phyloP scores from a whole-genome alignment of 2,113 vertebrate genomes.

The Colaptes auratus region DNA sequence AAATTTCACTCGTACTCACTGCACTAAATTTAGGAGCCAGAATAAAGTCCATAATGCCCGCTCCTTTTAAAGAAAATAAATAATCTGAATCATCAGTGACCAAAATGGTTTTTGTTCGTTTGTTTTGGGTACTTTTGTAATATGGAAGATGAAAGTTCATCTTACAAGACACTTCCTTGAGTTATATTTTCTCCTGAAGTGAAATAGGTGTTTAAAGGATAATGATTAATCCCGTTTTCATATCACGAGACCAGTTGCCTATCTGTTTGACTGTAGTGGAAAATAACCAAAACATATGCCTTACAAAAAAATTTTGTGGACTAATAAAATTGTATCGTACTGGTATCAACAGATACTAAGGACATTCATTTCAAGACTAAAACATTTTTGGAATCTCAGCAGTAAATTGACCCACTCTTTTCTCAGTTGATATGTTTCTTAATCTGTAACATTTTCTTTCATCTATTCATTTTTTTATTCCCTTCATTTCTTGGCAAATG shows the following conservation, averaged over 20 bases:
- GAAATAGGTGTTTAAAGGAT: neutral
- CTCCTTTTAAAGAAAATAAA: neutral
- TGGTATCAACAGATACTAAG: neutral
- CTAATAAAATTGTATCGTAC: neutral
- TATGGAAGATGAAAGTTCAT: neutral
- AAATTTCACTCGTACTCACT: neutral
- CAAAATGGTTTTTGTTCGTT: neutral
- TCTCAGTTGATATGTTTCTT: neutral
- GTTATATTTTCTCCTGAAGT: neutral
- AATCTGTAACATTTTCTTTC: neutral
- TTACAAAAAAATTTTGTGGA: neutral
- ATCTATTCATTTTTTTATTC: neutral
- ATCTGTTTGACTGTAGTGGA: neutral
- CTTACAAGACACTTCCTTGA: neutral
- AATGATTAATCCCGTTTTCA: neutral
- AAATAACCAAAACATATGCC: neutral
- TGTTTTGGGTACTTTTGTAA: neutral
- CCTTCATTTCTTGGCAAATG: neutral
- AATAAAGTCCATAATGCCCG: neutral
- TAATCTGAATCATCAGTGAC: neutral
- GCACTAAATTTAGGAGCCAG: neutral
- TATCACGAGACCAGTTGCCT: neutral
- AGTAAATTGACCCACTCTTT: neutral
- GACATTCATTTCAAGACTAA: neutral
- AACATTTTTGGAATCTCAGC: neutral